Base-by-base conservation (phyloP, 1,140 invertebrate species). In the Acromyrmex echinatior region DNA sequence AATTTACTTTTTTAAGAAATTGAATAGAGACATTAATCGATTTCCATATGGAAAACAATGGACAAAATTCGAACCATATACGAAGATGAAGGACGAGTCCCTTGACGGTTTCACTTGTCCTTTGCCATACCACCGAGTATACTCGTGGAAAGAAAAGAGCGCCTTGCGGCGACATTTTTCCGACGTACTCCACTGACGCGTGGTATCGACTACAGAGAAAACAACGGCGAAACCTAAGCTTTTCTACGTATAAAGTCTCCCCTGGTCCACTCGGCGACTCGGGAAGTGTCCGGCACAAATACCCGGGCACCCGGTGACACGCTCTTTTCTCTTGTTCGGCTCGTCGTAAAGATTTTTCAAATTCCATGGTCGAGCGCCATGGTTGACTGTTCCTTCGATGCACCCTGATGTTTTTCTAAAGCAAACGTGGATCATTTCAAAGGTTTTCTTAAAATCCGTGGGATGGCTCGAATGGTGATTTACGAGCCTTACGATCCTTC, bases 401-500 rank as follows among this genome's bases (percentile, higher is more conserved):
- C 62, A 79, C 86, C 62, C n/a, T 56, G 4, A 53, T 51, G 18
- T 53, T 66, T 82, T 81, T 86, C 84, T 77, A 77, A 76, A 80
- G 78, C 78, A 60, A 66, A 68, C 39, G 10, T 74, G 70, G 28
- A 49, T n/a, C 35, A 56, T 28, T 39, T 62, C 39, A 31, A 84
- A 84, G 28, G 39, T 39, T 45, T n/a, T 74, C 74, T 80, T 66
- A 60, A 88, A 77, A 86, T 16, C 86, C 53, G 60, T 78, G 76
- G 25, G 86, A 91, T 65, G 35, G 53, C 39, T 58, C 58, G 78
- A 74, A 58, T 80, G n/a, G 68, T 92, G 90, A 92, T 92, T 92
- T 92, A 92, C 70, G 92, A 91, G 78, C 87, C 53, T 82, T 74
- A 92, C 77, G 91, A 91, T 82, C 88, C 53, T 82, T 70, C 79